Evolutionary conservation across 2,797 vertebrate genomes (phyloP), one percentile per base, ranked within the genome.

Genomic region (Coracias cyanogaster): DNA sequence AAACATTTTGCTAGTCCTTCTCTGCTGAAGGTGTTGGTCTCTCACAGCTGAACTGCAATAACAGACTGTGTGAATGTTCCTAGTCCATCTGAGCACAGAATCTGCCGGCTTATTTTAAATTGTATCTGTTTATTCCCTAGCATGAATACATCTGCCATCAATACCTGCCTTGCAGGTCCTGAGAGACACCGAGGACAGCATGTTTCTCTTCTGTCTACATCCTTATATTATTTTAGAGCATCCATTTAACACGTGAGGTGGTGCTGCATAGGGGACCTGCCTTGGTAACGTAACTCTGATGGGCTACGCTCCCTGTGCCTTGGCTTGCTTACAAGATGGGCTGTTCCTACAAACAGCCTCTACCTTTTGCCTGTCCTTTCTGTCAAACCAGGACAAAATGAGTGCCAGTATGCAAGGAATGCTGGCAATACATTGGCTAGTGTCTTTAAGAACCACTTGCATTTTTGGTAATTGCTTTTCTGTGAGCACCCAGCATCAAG

Each of bases 31-130:
- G 71, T 89, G 82, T 70, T 87, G 89, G 67, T 72, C 89, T 89
- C 83, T 84, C 93, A 69, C 96, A 95, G 91, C 91, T 89, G 78
- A 96, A 89, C 82, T 67, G 93, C 74, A 94, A 20, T 76, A 94
- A 94, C 90, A 97, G 96, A 58, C 89, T 86, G 82, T 0, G 0
- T 57, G 78, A 82, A 66, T 71, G 83, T 93, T 96, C 92, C 88
- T 52, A 55, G 73, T 73, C 92, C 95, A 96, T 95, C 90, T 97
- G 96, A 96, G 92, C 94, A 93, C 90, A 82, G 94, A 95, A 96
- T 93, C 92, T 94, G 93, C 48, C 64, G 85, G 39, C 45, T 82
- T 89, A 66, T 84, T 94, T 92, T 89, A 90, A 93, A 61, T 35
- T 24, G 1, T 70, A 41, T 46, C 8, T 3, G 43, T 85, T 87